Conservation (phyloP, 2,797 vertebrate genomes). For the Hippocampus kuda region DNA sequence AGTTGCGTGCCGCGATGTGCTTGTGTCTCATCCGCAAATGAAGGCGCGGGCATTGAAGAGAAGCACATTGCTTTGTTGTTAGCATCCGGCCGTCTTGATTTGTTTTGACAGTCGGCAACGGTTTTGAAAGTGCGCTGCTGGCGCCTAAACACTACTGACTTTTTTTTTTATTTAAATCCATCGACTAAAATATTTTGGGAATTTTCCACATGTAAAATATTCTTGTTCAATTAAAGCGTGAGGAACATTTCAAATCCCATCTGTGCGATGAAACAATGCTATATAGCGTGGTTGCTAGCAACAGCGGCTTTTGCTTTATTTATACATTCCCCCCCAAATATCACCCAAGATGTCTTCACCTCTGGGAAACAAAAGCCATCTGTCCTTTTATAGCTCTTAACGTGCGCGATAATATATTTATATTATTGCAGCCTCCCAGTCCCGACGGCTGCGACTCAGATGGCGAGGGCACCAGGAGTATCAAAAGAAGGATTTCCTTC, state of each 20-base stretch:
- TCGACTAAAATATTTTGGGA: too few species aligned
- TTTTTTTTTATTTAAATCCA: background rate
- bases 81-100: background rate
- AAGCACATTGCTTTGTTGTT: background rate
- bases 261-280: too few species aligned
- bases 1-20: background rate
- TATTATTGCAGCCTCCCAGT: constrained; percentile 63
- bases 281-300: too few species aligned
- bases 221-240: too few species aligned
- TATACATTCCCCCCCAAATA: background rate
- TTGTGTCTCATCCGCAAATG: background rate
- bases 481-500: constrained; percentile 85
- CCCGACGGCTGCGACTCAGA: constrained; percentile 73
- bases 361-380: background rate
- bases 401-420: background rate
- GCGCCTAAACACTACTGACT: background rate
- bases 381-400: background rate
- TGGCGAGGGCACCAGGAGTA: constrained; percentile 69
- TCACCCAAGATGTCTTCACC: too few species aligned
- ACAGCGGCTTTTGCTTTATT: background rate
- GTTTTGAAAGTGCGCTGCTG: background rate
- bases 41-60: background rate
- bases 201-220: too few species aligned
- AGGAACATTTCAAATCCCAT: too few species aligned
- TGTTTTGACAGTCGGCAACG: background rate